Conservation (phyloP, 2,113 vertebrate species). For the Cromileptes altivelis region DNA sequence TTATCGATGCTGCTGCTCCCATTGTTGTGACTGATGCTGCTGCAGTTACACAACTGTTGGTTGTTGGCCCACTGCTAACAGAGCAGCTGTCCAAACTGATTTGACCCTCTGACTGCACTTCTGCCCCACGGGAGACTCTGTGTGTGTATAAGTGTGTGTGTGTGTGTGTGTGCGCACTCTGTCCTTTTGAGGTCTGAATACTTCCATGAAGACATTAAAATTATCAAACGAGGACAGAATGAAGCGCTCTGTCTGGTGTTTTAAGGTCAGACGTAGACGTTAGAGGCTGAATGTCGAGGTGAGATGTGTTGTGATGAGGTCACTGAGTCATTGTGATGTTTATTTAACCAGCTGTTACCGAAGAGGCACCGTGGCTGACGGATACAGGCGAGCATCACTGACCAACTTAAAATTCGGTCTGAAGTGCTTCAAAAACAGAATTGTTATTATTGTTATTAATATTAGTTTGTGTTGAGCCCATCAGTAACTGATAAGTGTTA, state of each 20-base stretch:
- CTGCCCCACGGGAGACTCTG: slow-evolving; percentile 22
- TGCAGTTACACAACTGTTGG: slow-evolving; percentile 68
- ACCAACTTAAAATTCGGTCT: too few species aligned
- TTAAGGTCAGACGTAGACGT: not conserved
- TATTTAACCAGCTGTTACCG: not conserved
- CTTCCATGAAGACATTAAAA: slow-evolving; percentile 29
- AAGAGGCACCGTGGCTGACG: too few species aligned
- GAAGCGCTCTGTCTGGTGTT: not conserved
- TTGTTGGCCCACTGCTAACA: slow-evolving; percentile 69
- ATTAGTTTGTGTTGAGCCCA: too few species aligned
- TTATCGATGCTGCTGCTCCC: slow-evolving; percentile 29
- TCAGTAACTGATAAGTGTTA: too few species aligned
- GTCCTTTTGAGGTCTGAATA: slow-evolving; percentile 34
- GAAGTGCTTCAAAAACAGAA: too few species aligned
- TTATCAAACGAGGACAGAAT: slow-evolving; percentile 18
- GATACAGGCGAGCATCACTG: too few species aligned
- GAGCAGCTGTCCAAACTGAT: slow-evolving; percentile 77
- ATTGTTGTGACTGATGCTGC: slow-evolving; percentile 30
- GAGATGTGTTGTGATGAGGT: not conserved
- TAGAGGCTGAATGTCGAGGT: not conserved
- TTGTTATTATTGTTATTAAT: too few species aligned
- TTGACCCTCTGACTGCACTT: slow-evolving; percentile 73
- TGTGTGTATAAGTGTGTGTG: not conserved
- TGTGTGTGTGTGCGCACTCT: not conserved
- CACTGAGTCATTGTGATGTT: not conserved